Evolutionary conservation across 2,888 invertebrate species (phyloP), one percentile per base, ranked within the genome.

Genomic region (Drosophila gaucha): DNA sequence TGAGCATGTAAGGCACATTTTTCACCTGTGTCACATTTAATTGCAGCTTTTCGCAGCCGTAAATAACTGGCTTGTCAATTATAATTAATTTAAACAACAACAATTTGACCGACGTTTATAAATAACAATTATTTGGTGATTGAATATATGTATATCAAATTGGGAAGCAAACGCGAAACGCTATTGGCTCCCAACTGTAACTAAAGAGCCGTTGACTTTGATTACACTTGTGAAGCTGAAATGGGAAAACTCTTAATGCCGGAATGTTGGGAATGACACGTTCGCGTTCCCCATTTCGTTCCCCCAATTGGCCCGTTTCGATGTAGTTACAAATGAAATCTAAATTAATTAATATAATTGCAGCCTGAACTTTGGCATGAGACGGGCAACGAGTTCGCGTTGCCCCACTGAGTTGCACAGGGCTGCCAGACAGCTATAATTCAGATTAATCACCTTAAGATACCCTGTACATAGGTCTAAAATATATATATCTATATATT

Each of bases 321-420:
- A 65, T 50, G 60, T 67, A 39, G 35, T 74, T 63, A 43, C 20
- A 35, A 26, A 38, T 16, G 14, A 55, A 44, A 39, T 54, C 47
- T 36, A 63, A 59, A 66, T 80, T 79, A 80, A 74, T 82, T 80
- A 65, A 67, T 54, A 78, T 70, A 76, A 84, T 80, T 80, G 60
- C 63, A 56, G 38, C 31, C 50, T 80, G 70, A 84, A 67, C 74
- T 76, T 49, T 71, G 54, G 50, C 67, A 24, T 26, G 58, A 31
- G 6, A 24, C 16, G 28, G 33, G 16, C 59, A 28, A 47, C 3
- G 9, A 43, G 20, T 12, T n/a, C 26, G 38, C 8, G 55, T 41
- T 51, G 43, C n/a, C 43, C 46, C 6, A 44, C 28, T 22, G 14
- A 47, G 20, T 31, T 10, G 58, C 22, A 36, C 36, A 18, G 38